phyloP scores from a whole-genome alignment of 2,888 invertebrate genomes.

The Lycocerus yunnanus region DNA sequence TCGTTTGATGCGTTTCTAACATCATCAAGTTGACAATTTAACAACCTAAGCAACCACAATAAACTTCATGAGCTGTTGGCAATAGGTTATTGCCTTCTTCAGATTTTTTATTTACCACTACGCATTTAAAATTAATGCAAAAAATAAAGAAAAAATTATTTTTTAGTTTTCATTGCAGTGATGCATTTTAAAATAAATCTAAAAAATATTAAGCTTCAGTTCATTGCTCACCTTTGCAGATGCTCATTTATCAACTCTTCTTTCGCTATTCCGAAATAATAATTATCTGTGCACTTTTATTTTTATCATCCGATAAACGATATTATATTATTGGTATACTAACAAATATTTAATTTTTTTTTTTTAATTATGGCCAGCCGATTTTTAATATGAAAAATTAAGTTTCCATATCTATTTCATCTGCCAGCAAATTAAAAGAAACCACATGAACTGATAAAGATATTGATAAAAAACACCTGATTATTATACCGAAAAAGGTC shows the following conservation, averaged over 20 bases:
- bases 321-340: neutral
- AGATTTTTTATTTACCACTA: too few relatives aligned
- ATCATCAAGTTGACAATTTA: too few relatives aligned
- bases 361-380: neutral
- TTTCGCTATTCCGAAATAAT: neutral
- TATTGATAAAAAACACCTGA: neutral
- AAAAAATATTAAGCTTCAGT: neutral
- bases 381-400: neutral
- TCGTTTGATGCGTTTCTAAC: neutral
- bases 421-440: neutral
- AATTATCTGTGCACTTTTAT: neutral
- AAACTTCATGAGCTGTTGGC: too few relatives aligned
- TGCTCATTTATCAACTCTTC: neutral
- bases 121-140: too few relatives aligned
- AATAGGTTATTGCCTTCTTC: too few relatives aligned
- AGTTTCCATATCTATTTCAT: neutral
- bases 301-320: neutral
- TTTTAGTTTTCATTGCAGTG: neutral
- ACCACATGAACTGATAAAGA: neutral
- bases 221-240: neutral
- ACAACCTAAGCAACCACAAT: too few relatives aligned
- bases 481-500: constrained; percentile 11
- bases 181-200: neutral
- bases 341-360: neutral
- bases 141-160: neutral